These are phyloP conservation scores for Lasioglossum lativentre DNA, from an alignment of 2,888 invertebrate species.

Conservation along the genomic window DNA sequence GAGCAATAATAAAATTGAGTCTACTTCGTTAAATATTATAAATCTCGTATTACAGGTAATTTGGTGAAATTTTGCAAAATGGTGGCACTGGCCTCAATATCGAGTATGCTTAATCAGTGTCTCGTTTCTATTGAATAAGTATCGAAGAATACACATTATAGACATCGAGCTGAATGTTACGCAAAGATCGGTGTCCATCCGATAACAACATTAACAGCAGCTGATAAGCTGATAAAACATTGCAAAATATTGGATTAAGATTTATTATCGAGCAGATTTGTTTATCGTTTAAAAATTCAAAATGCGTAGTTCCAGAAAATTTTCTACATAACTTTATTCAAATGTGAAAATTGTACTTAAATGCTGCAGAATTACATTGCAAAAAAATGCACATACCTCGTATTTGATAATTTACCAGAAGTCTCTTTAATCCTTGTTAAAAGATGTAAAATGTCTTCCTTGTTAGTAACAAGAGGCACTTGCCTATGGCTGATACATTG, in stretches of 20 bases:
- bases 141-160: not conserved
- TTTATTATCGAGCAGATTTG: no score
- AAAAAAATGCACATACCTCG: not conserved
- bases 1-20: not conserved
- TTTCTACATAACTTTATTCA: no score
- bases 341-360: not conserved
- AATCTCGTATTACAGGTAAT: constrained; percentile 25
- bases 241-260: not conserved
- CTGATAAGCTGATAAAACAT: not conserved
- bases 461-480: not conserved
- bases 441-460: not conserved
- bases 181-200: not conserved
- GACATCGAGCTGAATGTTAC: not conserved
- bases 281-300: no score
- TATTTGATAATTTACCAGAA: not conserved
- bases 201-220: not conserved
- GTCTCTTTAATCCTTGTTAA: not conserved
- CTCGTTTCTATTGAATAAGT: constrained; percentile 48
- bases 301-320: no score
- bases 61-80: constrained; percentile 22
- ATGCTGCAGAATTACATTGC: not conserved
- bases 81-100: constrained; percentile 56
- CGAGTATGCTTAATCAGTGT: constrained; percentile 40
- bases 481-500: not conserved
- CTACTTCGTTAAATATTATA: not conserved